Percentiles rank a stretch among this genome's conserved stretches.
phyloP scores from a whole-genome alignment of 2,888 invertebrate species.

The Lamproptera curius region DNA sequence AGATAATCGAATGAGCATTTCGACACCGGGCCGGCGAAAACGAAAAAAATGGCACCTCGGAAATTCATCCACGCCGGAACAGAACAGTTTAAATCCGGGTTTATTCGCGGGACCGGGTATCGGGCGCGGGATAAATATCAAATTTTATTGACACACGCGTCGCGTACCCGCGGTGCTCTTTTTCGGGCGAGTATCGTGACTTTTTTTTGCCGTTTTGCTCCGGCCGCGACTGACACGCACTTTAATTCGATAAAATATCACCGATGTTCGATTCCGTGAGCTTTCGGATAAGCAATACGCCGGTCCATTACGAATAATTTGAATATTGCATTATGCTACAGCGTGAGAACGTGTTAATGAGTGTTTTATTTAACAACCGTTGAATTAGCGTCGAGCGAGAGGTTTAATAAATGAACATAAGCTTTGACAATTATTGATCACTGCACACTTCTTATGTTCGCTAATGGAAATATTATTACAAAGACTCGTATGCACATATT shows the following conservation, averaged over 20 bases:
- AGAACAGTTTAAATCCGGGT: slow-evolving; percentile 46
- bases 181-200: slow-evolving; percentile 33
- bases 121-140: slow-evolving; percentile 59
- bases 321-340: too few species aligned
- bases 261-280: neutral
- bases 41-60: slow-evolving; percentile 28
- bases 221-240: slow-evolving; percentile 4
- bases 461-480: too few species aligned
- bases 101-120: slow-evolving; percentile 53
- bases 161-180: slow-evolving; percentile 45
- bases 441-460: too few species aligned
- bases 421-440: too few species aligned
- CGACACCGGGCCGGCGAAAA: slow-evolving; percentile 5
- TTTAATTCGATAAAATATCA: slow-evolving; percentile 5
- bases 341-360: too few species aligned
- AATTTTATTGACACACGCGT: slow-evolving; percentile 64
- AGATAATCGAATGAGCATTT: too few species aligned
- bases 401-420: too few species aligned
- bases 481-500: too few species aligned
- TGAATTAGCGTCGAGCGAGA: too few species aligned
- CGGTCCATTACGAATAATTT: too few species aligned
- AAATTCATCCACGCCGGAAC: slow-evolving; percentile 47
- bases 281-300: neutral
- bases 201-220: slow-evolving; percentile 22
- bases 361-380: too few species aligned